A percentile compares a stretch with the other conserved stretches of the same genome.
Conservation (phyloP, 1,140 invertebrate genomes). For the Venustaconcha ellipsiformis region DNA sequence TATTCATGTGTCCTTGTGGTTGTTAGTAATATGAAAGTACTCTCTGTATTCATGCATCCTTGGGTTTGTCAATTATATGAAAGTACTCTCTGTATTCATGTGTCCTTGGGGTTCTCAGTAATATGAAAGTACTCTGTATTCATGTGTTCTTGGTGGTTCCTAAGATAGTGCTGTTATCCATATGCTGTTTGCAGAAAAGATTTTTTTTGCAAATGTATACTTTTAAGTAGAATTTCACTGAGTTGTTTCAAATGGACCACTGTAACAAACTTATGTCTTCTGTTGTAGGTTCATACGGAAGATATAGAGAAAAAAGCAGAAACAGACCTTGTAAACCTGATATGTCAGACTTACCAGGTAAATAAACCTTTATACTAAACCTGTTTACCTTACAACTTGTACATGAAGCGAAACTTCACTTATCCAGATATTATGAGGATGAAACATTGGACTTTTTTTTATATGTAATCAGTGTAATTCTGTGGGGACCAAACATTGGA, state of each 20-base stretch:
- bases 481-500: too few relatives aligned
- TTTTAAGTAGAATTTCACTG: not conserved
- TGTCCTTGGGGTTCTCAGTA: not conserved
- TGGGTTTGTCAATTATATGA: not conserved
- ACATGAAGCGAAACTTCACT: too few relatives aligned
- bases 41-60: too few relatives aligned
- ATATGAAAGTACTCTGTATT: not conserved
- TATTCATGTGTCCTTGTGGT: too few relatives aligned
- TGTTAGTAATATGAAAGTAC: too few relatives aligned
- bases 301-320: conserved; percentile 58
- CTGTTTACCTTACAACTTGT: too few relatives aligned
- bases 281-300: conserved; percentile 62
- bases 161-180: too few relatives aligned
- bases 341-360: conserved; percentile 66
- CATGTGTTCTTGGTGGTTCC: too few relatives aligned
- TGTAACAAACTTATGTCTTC: not conserved
- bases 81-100: not conserved
- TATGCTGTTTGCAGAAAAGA: not conserved
- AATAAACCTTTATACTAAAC: not conserved
- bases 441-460: too few relatives aligned
- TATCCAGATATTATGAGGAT: too few relatives aligned
- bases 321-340: conserved; percentile 49
- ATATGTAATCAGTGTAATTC: too few relatives aligned
- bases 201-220: not conserved
- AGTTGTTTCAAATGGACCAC: not conserved